These are phyloP conservation scores for Notiomystis cincta DNA, from an alignment of 2,113 vertebrate genomes.

Conservation along the genomic window DNA sequence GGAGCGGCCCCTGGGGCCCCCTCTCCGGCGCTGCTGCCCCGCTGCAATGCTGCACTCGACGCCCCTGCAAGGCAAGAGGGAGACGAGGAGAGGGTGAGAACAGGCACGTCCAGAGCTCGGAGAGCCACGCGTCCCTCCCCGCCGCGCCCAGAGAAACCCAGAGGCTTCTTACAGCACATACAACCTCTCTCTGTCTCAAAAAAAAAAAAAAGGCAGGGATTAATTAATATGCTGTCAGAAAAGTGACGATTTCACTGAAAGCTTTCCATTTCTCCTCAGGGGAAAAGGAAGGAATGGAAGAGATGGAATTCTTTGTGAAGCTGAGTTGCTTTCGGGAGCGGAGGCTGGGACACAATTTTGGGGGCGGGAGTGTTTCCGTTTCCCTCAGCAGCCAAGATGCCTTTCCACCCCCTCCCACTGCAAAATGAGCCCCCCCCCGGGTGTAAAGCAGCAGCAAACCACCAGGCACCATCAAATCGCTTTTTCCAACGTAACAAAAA, in stretches of 20 bases:
- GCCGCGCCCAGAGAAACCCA: background rate
- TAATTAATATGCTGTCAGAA: constrained; percentile 9
- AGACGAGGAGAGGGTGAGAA: background rate
- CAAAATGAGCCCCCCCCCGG: background rate
- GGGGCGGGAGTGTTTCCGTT: fast-evolving
- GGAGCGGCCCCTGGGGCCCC: background rate
- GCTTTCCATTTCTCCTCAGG: background rate
- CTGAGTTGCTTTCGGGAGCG: fast-evolving
- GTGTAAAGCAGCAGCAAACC: background rate
- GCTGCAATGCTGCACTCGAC: background rate
- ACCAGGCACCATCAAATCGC: background rate
- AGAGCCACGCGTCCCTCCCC: background rate
- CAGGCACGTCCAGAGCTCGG: fast-evolving
- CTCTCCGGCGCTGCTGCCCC: background rate
- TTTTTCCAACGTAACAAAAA: background rate
- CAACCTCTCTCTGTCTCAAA: background rate
- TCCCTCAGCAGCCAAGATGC: background rate
- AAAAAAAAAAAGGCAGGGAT: background rate
- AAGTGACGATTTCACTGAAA: background rate
- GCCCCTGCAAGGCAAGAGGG: constrained; percentile 12
- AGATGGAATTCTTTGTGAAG: background rate
- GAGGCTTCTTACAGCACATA: background rate
- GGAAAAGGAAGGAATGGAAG: background rate
- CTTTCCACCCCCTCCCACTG: fast-evolving
- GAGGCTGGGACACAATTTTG: background rate